Base-by-base conservation (phyloP, 2,113 vertebrate species). In the Zootoca vivipara region DNA sequence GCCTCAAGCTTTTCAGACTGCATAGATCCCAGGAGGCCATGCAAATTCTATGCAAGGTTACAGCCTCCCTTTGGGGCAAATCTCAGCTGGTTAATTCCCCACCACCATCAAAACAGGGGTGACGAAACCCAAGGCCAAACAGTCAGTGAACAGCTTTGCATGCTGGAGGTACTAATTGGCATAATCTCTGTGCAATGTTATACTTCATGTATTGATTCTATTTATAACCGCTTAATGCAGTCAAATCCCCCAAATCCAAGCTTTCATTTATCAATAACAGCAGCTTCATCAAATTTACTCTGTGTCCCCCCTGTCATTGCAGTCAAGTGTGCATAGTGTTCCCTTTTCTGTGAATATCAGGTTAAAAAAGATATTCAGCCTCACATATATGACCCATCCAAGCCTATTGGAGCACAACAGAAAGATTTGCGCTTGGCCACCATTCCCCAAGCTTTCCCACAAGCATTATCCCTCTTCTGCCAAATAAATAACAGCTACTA, bases 221-320 rank as follows among this genome's bases (percentile, higher is more conserved):
- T 85, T 85, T 85, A 74, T 85, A 74, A 74, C 33, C 9, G 52
- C 72, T 62, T 85, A 75, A 38, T 38, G 56, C 70, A 75, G 46
- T 28, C 70, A 75, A 85, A 85, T 74, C 52, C 33, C 33, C 33
- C 33, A 12, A 28, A 75, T 74, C 70, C 24, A 74, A 62, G 83
- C 20, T 56, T 62, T 73, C 83, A 85, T 5, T 74, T 28, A 85
- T 75, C 65, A 70, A 24, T 52, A 72, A 70, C 28, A 22, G 7
- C 28, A 46, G 20, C 40, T 33, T 72, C n/a, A 56, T 83, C 28
- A 70, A 15, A 72, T 40, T n/a, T 8, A n/a, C 78, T 82, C 10
- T 35, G n/a, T 58, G 69, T 26, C n/a, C 46, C 70, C 24, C 30
- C 35, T 28, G 46, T 38, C 83, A 58, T 38, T 74, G 20, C 20